Conservation (phyloP, 2,888 invertebrate genomes). For the Altica lythri region DNA sequence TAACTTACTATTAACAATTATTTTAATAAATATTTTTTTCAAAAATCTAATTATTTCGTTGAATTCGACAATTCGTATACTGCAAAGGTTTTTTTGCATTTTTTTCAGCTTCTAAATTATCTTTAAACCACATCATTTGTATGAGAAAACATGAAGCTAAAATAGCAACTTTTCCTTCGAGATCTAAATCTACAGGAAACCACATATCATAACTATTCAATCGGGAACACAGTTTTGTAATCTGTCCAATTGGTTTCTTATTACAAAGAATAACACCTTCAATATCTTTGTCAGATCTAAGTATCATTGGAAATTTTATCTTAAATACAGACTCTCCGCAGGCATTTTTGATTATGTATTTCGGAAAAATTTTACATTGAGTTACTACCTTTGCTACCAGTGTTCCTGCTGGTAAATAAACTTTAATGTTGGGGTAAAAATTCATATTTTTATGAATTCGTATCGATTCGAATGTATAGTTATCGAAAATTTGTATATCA, state of each 20-base stretch:
- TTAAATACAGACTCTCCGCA: background rate
- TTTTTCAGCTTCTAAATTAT: background rate
- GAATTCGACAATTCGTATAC: too few relatives aligned
- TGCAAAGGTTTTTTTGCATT: too few relatives aligned
- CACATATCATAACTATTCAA: background rate
- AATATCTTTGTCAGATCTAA: background rate
- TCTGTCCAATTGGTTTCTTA: background rate
- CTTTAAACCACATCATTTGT: background rate
- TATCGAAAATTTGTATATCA: background rate
- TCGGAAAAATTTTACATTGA: background rate
- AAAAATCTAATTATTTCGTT: too few relatives aligned
- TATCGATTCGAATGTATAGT: background rate
- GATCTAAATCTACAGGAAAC: background rate
- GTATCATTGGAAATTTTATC: background rate
- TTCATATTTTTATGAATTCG: background rate
- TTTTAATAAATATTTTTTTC: too few relatives aligned
- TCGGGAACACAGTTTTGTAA: background rate
- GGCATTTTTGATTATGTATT: background rate
- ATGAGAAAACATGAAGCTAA: background rate
- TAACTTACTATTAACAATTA: too few relatives aligned
- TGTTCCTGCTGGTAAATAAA: background rate
- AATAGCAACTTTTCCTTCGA: background rate
- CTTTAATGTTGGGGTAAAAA: background rate
- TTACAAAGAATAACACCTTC: background rate
- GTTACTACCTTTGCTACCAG: background rate